phyloP scores from a whole-genome alignment of 2,888 invertebrate species.

The Sthenelais limicola region DNA sequence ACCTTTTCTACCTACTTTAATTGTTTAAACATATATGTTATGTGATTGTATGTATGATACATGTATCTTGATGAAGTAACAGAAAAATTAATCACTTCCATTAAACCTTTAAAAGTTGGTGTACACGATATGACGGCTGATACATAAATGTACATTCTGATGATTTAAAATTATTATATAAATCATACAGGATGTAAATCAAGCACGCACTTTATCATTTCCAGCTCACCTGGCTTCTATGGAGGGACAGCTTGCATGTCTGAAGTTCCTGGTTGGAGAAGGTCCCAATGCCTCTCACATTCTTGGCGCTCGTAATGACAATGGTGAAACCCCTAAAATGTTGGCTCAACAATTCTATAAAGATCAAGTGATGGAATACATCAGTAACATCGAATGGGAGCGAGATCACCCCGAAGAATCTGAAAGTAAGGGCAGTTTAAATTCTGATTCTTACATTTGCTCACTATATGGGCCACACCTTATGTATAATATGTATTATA shows the following conservation, averaged over 20 bases:
- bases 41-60: no score
- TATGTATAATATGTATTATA: no score
- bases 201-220: conserved; percentile 14
- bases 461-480: no score
- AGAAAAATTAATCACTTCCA: no score
- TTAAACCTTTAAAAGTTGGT: no score
- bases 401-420: conserved; percentile 71
- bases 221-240: conserved; percentile 71
- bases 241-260: conserved; percentile 71
- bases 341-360: conserved; percentile 72
- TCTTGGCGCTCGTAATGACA: conserved; percentile 71
- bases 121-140: no score
- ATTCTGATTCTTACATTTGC: no score
- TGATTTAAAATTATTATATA: not conserved
- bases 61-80: no score
- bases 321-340: conserved; percentile 72
- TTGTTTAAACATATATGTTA: no score
- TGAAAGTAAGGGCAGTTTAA: conserved; percentile 72
- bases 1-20: no score
- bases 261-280: conserved; percentile 70
- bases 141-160: no score
- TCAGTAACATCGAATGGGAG: conserved; percentile 71
- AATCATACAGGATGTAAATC: not conserved
- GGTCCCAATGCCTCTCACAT: conserved; percentile 62
- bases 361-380: conserved; percentile 70